Percentiles rank a stretch among this genome's conserved stretches.
Conservation (phyloP, 2,113 vertebrate genomes). For the Periophthalmus modestus region DNA sequence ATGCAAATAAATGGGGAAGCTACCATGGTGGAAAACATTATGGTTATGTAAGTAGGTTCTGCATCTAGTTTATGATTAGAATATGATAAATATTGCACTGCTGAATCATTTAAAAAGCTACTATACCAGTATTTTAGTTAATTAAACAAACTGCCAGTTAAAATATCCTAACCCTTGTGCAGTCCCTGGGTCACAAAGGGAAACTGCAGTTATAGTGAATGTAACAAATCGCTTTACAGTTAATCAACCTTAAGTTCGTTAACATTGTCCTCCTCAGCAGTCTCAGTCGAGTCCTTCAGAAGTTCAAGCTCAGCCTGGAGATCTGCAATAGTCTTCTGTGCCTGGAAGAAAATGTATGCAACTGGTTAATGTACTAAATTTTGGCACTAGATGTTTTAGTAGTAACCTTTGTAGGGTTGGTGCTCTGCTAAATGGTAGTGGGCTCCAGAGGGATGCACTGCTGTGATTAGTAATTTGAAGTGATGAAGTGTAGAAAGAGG, state of each 20-base stretch:
- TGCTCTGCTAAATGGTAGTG: background rate
- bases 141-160: too few relatives aligned
- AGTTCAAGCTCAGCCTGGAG: constrained; percentile 87
- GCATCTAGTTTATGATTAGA: too few relatives aligned
- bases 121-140: too few relatives aligned
- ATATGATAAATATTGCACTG: too few relatives aligned
- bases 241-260: constrained; percentile 85
- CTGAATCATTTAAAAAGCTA: too few relatives aligned
- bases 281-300: constrained; percentile 71
- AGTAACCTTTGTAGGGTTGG: too few relatives aligned
- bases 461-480: background rate
- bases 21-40: too few relatives aligned
- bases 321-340: constrained; percentile 75
- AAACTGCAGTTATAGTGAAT: background rate
- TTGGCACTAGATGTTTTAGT: background rate
- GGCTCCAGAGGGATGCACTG: background rate
- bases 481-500: background rate
- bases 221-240: background rate
- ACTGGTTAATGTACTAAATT: background rate
- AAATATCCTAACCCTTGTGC: too few relatives aligned
- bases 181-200: too few relatives aligned
- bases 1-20: too few relatives aligned
- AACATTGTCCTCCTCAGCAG: constrained; percentile 71
- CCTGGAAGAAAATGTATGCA: constrained; percentile 64
- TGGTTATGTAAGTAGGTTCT: too few relatives aligned